Evolutionary conservation across 2,888 invertebrate species (phyloP).

Genomic region (Auanema freiburgensis): DNA sequence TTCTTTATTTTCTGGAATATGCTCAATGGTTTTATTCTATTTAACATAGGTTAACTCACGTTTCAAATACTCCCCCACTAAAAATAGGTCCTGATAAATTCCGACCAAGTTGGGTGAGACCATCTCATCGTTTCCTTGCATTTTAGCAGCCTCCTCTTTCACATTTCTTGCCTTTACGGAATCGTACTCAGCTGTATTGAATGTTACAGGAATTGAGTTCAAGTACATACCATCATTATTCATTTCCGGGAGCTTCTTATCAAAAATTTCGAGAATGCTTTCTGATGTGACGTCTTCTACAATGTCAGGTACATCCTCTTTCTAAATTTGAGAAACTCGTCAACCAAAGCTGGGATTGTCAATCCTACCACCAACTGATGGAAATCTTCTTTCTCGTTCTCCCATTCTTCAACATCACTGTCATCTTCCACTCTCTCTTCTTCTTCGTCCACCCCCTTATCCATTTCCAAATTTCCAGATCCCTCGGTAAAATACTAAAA

Average conservation of each 20-base stretch:
- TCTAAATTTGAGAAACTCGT: too few relatives aligned
- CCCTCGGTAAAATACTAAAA: neutral
- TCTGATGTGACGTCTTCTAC: too few relatives aligned
- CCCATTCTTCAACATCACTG: slow-evolving; percentile 20
- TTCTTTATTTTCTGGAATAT: slow-evolving; percentile 43
- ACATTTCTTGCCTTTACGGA: neutral
- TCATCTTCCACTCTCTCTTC: slow-evolving; percentile 13
- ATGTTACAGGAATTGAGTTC: too few relatives aligned
- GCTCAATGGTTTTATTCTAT: neutral
- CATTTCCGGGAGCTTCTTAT: slow-evolving; percentile 18
- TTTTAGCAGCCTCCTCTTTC: slow-evolving; percentile 7
- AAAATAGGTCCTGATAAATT: slow-evolving; percentile 64
- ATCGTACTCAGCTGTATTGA: slow-evolving; percentile 27
- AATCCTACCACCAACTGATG: too few relatives aligned
- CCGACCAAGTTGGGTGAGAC: slow-evolving; percentile 65
- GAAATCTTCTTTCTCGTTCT: slow-evolving; percentile 1
- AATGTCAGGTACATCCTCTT: too few relatives aligned
- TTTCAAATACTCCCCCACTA: slow-evolving; percentile 63
- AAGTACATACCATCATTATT: slow-evolving; percentile 21
- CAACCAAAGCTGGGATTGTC: too few relatives aligned
- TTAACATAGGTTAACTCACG: slow-evolving; percentile 36
- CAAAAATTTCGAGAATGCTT: too few relatives aligned
- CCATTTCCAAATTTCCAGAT: slow-evolving; percentile 9
- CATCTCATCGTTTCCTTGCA: slow-evolving; percentile 15
- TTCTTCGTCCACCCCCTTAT: slow-evolving; percentile 2